A percentile compares a stretch with the other conserved stretches of the same genome.
Evolutionary conservation across 2,113 vertebrate species (phyloP).

Genomic region (Phyllostomus discolor): DNA sequence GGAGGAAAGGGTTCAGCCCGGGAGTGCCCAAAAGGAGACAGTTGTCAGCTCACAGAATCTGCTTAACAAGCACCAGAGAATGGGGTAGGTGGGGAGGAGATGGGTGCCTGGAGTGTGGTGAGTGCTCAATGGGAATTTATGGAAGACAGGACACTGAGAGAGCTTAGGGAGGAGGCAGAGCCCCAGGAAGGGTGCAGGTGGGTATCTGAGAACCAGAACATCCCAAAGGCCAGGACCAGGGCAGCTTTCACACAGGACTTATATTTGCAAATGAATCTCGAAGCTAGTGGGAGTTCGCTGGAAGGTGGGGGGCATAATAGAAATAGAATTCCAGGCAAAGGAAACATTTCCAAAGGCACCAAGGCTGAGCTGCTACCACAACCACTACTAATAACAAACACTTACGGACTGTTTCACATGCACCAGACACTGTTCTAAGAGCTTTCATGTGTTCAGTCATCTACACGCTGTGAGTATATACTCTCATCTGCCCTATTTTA

Average conservation of each 20-base stretch:
- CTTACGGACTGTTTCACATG: rapidly evolving
- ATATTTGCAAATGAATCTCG: neutral
- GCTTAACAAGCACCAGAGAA: neutral
- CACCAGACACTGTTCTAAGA: neutral
- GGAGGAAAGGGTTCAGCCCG: neutral
- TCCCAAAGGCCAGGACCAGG: neutral
- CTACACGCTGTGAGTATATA: neutral
- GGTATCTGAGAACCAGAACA: neutral
- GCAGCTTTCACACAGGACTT: neutral
- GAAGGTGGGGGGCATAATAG: too few relatives aligned
- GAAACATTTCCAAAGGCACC: neutral
- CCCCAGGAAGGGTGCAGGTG: neutral
- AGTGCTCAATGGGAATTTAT: neutral
- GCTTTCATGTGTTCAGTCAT: neutral
- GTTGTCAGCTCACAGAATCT: neutral
- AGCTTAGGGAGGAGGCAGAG: neutral
- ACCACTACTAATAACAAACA: neutral
- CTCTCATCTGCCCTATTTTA: neutral
- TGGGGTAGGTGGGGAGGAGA: neutral
- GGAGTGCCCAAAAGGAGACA: neutral
- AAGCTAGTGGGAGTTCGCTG: neutral
- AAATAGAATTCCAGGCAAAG: neutral
- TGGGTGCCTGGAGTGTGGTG: too few relatives aligned
- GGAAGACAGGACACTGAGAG: neutral
- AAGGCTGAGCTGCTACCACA: rapidly evolving